Evolutionary conservation across 2,113 vertebrate genomes (phyloP), one percentile per base, ranked within the genome.

Genomic region (Echinops telfairi): DNA sequence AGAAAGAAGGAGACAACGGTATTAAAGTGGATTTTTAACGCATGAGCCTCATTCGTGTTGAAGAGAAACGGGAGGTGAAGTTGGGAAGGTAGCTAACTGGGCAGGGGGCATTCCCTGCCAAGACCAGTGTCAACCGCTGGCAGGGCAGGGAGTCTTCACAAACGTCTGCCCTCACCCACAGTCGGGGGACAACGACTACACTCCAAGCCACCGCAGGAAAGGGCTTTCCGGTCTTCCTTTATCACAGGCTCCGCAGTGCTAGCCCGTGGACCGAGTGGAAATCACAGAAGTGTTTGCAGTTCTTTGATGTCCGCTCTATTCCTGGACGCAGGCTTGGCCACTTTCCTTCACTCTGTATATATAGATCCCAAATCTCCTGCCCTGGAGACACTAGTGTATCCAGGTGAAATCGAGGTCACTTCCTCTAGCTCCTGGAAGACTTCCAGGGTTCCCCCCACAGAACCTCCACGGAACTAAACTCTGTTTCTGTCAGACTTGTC

Each of bases 391-490:
- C 94, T 87, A 83, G 77, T 93, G 85, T 98, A 98, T 98, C 98
- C 98, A 97, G 98, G 98, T 98, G 98, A 98, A 97, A 85, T 0
- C 0, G 58, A 96, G 97, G 97, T 96, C 97, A 98, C 95, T 98
- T 98, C 98, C 98, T 96, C 92, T 85, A 0, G 0, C 94, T 96
- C 96, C 97, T 96, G 96, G 97, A 97, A 96, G 80, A 64, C 64
- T 84, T 78, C 97, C 95, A 96, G 92, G 90, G 80, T 58, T 75
- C 33, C 70, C 22, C 38, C 66, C 6, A 25, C 17, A 58, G 76
- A 94, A 95, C 47, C 11, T 0, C 3, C 81, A 78, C 8, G 0
- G 19, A 95, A 87, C 29, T 58, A 23, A 76, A 85, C 71, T 91
- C 85, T 78, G 88, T 94, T 96, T 96, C 47, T 96, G 87, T 93